Percentiles rank a stretch among this genome's conserved stretches.
These are phyloP conservation scores for Hemicordylus capensis DNA, from an alignment of 2,113 vertebrate species.

Conservation along the genomic window DNA sequence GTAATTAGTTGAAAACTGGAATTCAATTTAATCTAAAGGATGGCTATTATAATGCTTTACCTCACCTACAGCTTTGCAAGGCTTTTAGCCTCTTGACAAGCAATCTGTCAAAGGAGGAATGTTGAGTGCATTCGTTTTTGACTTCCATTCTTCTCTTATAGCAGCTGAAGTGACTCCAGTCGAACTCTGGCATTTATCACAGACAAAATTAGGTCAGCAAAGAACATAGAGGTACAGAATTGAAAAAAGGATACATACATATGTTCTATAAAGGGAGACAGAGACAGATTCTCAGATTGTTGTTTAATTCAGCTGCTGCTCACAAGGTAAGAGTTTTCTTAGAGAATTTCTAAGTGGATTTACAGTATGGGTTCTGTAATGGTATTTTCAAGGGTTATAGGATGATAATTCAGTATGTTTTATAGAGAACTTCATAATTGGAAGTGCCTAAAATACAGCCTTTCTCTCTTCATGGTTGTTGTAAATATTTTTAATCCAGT, in stretches of 20 bases:
- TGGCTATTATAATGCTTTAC: conserved; percentile 55
- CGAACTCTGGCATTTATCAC: conserved; percentile 68
- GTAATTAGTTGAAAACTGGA: conserved; percentile 60
- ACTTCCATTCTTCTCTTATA: conserved; percentile 63
- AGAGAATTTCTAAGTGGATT: conserved; percentile 37
- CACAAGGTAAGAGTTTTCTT: conserved; percentile 54
- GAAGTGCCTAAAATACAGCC: not conserved
- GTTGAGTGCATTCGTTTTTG: conserved; percentile 66
- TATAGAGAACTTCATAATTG: conserved; percentile 3
- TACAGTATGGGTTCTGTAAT: conserved; percentile 1
- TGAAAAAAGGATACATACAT: conserved; percentile 58
- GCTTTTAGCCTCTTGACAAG: conserved; percentile 68
- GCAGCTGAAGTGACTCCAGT: conserved; percentile 64
- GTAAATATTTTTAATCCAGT: not conserved
- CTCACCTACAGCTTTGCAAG: conserved; percentile 56
- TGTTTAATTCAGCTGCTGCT: conserved; percentile 43
- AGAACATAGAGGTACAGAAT: conserved; percentile 56
- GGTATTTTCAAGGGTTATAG: not conserved
- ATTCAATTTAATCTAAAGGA: conserved; percentile 57
- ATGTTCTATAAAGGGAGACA: conserved; percentile 42
- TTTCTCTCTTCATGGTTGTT: not conserved
- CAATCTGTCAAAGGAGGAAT: conserved; percentile 63
- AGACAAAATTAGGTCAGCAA: conserved; percentile 66
- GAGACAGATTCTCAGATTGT: conserved; percentile 32
- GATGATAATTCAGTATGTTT: conserved; percentile 2